phyloP scores from a whole-genome alignment of 64 coral and sea anemone genomes.

The Acropora yongei region DNA sequence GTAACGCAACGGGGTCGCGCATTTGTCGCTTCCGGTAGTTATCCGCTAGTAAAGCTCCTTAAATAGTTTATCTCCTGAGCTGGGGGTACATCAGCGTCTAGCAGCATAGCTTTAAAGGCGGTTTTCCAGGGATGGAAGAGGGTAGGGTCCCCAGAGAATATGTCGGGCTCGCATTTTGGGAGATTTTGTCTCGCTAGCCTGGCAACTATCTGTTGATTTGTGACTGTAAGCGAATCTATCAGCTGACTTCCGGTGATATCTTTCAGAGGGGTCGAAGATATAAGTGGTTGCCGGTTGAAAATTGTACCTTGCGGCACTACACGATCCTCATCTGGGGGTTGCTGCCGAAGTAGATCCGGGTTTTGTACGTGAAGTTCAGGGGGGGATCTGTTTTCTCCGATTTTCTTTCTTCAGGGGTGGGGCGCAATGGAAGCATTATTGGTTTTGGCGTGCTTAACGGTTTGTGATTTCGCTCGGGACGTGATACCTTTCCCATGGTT shows the following conservation, averaged over 20 bases:
- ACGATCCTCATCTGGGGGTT: not conserved
- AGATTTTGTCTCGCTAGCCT: slow-evolving; percentile 62
- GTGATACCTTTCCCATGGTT: not conserved
- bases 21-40: slow-evolving; percentile 58
- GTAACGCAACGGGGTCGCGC: slow-evolving; percentile 11
- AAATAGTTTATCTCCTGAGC: slow-evolving; percentile 56
- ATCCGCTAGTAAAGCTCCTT: slow-evolving; percentile 56
- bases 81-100: slow-evolving; percentile 24
- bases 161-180: slow-evolving; percentile 69
- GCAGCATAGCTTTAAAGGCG: slow-evolving; percentile 32
- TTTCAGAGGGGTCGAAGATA: slow-evolving; percentile 39
- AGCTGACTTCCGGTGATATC: slow-evolving; percentile 39
- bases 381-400: not conserved
- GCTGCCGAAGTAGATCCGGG: slow-evolving; percentile 6
- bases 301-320: not conserved
- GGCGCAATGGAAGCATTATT: not conserved
- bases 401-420: not conserved
- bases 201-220: slow-evolving; percentile 61
- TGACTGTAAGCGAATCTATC: slow-evolving; percentile 29
- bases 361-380: not conserved
- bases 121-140: slow-evolving; percentile 73
- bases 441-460: not conserved
- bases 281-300: slow-evolving; percentile 22
- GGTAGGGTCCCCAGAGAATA: slow-evolving; percentile 60
- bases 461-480: not conserved